phyloP scores from a whole-genome alignment of 2,113 vertebrate species.

The Fregata magnificens region DNA sequence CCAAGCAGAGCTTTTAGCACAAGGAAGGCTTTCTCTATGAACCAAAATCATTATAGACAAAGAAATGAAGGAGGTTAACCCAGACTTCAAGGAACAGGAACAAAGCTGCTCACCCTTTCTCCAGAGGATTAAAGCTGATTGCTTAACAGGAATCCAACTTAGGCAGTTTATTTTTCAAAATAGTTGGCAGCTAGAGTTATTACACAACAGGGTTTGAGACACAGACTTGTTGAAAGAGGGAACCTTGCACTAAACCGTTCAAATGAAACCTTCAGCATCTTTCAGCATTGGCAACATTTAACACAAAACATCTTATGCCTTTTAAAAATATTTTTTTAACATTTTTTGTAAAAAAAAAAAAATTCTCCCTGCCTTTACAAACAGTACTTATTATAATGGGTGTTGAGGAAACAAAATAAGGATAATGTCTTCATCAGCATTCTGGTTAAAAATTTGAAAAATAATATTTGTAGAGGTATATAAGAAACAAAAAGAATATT shows the following conservation, averaged over 20 bases:
- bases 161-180: constrained; percentile 58
- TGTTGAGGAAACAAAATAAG: background rate
- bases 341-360: background rate
- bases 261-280: constrained; percentile 28
- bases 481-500: background rate
- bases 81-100: constrained; percentile 8
- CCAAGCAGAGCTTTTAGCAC: background rate
- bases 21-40: background rate
- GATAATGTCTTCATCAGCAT: background rate
- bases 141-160: constrained; percentile 52
- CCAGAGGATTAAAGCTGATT: constrained; percentile 51
- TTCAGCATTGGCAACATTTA: constrained; percentile 17
- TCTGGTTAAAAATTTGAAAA: background rate
- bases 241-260: constrained; percentile 31
- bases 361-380: background rate
- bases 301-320: background rate
- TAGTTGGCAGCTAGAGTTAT: constrained; percentile 31
- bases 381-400: background rate
- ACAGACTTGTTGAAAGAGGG: constrained; percentile 52
- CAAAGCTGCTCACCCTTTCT: constrained; percentile 29
- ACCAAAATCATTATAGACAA: background rate
- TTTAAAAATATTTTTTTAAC: background rate
- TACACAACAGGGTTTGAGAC: constrained; percentile 41
- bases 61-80: background rate
- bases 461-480: background rate